phyloP scores from a whole-genome alignment of 1,140 invertebrate genomes.

The Littorina saxatilis region DNA sequence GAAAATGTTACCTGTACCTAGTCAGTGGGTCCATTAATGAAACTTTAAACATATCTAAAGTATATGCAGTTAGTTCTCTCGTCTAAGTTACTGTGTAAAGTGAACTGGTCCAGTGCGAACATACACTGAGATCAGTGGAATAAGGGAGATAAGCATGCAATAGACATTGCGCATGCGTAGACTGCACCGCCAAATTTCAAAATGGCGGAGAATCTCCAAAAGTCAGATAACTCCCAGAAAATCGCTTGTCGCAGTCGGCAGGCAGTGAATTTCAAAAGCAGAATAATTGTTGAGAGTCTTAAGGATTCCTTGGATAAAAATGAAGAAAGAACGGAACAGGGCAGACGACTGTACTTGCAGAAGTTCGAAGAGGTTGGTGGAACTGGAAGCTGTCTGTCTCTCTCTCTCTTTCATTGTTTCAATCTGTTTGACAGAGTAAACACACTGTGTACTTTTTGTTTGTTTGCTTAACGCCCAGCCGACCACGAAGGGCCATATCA shows the following conservation, averaged over 20 bases:
- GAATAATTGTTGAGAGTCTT: constrained; percentile 22
- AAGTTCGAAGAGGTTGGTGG: constrained; percentile 39
- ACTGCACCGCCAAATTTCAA: constrained; percentile 34
- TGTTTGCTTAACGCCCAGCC: too few relatives aligned
- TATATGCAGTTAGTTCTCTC: neutral
- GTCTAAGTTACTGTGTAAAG: too few relatives aligned
- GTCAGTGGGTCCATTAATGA: neutral
- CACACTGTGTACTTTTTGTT: neutral
- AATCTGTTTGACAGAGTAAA: neutral
- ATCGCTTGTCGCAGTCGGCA: constrained; percentile 24
- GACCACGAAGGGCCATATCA: too few relatives aligned
- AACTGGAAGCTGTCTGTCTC: neutral
- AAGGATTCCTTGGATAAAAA: constrained; percentile 10
- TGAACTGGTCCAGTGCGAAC: too few relatives aligned
- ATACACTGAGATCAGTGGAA: too few relatives aligned
- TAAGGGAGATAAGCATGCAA: too few relatives aligned
- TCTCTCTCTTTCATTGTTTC: neutral
- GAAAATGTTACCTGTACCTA: neutral
- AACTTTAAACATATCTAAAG: neutral
- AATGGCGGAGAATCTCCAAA: constrained; percentile 38
- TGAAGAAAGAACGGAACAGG: neutral
- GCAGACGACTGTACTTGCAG: constrained; percentile 17
- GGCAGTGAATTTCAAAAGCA: neutral
- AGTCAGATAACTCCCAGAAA: constrained; percentile 6
- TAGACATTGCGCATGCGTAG: constrained; percentile 22